phyloP scores from a whole-genome alignment of 2,797 vertebrate genomes.

The Xenentodon cancila region DNA sequence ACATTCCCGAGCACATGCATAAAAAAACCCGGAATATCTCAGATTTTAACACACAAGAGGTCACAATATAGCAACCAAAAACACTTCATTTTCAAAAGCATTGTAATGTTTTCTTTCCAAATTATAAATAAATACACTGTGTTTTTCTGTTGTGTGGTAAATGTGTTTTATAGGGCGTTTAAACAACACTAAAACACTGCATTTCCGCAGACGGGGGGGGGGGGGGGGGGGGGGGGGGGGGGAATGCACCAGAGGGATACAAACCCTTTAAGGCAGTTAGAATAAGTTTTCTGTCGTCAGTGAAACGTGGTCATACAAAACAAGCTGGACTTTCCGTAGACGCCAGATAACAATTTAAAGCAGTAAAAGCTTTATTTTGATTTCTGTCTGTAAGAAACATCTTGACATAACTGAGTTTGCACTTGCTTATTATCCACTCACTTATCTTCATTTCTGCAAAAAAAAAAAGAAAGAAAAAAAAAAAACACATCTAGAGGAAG shows the following conservation, averaged over 20 bases:
- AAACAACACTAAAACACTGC: slow-evolving; percentile 34
- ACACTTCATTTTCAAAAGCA: slow-evolving; percentile 5
- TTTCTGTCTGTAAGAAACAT: slow-evolving; percentile 1
- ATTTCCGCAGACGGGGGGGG: slow-evolving; percentile 33
- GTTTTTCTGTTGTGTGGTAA: slow-evolving; percentile 51
- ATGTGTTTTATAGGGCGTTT: slow-evolving; percentile 42
- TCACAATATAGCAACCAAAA: slow-evolving; percentile 7
- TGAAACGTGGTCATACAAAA: slow-evolving; percentile 32
- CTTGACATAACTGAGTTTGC: slow-evolving; percentile 29
- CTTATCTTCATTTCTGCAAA: slow-evolving; percentile 44
- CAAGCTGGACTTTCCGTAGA: slow-evolving; percentile 21
- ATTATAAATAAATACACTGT: slow-evolving; percentile 22
- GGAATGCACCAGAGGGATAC: slow-evolving; percentile 31
- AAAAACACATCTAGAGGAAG: slow-evolving; percentile 9
- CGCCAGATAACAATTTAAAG: slow-evolving; percentile 20
- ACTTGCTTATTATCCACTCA: slow-evolving; percentile 25
- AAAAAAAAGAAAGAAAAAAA: slow-evolving; percentile 9
- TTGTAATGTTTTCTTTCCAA: slow-evolving; percentile 38
- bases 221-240: no score
- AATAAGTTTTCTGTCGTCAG: slow-evolving; percentile 38
- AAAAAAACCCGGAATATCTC: slow-evolving; percentile 15
- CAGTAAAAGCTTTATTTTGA: slow-evolving; percentile 7
- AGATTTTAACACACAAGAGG: slow-evolving; percentile 18
- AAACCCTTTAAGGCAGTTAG: slow-evolving; percentile 36
- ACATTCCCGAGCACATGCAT: slow-evolving; percentile 12